phyloP scores from a whole-genome alignment of 2,113 vertebrate genomes.

The Chunga burmeisteri region DNA sequence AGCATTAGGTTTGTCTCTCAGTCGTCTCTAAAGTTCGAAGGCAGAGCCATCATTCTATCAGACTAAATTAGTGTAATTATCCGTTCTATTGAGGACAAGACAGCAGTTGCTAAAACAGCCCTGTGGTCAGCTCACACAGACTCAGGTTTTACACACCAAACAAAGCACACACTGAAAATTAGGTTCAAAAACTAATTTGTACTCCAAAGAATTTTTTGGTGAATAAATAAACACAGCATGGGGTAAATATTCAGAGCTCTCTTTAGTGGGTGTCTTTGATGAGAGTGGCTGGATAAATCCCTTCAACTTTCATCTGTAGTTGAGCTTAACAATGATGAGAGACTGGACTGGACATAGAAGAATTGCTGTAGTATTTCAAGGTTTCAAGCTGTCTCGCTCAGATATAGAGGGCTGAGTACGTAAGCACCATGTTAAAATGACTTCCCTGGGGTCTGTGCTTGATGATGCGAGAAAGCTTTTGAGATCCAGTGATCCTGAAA shows the following conservation, averaged over 20 bases:
- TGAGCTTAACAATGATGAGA: constrained; percentile 1
- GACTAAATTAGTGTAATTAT: constrained; percentile 9
- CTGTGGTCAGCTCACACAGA: neutral
- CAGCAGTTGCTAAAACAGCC: neutral
- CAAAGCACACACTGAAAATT: neutral
- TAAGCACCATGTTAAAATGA: constrained; percentile 33
- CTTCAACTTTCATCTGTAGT: constrained; percentile 39
- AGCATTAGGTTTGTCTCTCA: neutral
- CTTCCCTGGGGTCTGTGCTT: constrained; percentile 21
- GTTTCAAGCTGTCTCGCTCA: constrained; percentile 46
- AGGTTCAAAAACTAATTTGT: constrained; percentile 25
- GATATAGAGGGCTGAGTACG: constrained; percentile 17
- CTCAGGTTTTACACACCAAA: neutral
- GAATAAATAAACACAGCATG: constrained; percentile 43
- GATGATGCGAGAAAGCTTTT: constrained; percentile 2
- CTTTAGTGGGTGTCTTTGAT: constrained; percentile 25
- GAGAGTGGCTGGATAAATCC: constrained; percentile 40
- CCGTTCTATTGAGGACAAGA: neutral
- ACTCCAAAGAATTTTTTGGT: neutral
- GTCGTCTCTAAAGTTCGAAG: neutral
- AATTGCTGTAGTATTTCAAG: constrained; percentile 12
- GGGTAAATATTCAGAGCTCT: neutral
- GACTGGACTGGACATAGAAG: constrained; percentile 10
- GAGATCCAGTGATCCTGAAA: constrained; percentile 33
- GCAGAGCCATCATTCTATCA: neutral